Base-by-base conservation (phyloP, 2,797 vertebrate species). In the Setipinna tenuifilis region DNA sequence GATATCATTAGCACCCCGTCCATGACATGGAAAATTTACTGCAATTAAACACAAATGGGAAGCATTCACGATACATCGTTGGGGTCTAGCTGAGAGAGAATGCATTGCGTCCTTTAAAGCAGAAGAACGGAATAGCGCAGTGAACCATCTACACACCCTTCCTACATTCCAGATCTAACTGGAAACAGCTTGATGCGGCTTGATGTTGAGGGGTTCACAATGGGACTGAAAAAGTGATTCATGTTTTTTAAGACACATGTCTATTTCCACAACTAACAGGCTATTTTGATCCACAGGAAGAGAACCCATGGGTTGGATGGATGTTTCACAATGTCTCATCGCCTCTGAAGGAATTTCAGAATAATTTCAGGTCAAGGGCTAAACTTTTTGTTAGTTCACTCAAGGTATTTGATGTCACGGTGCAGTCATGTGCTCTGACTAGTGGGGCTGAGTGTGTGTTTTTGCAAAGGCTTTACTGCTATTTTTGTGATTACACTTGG, bases 161-260 rank as follows among this genome's bases (percentile, higher is more conserved):
- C 19, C 19, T 41, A 78, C 71, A 78, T 78, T 78, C 71, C 71
- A 41, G 17, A 78, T 78, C 31, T 78, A 78, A 78, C 71, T 78
- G 31, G 35, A 78, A 78, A 44, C 71, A 78, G 35, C 71, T 78
- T 41, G 71, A 44, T 78, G 35, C 71, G 31, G 71, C 35, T 78
- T 78, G 71, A 78, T 78, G 71, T 17, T 78, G 35, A 78, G 31
- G 31, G 31, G 35, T 41, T 41, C 71, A 78, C 71, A 44, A 78
- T 78, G 71, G 35, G 35, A 7, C 31, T 21, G 31, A 78, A 17
- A 44, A 78, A 41, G 41, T 78, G 71, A 78, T 78, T 78, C 71
- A 78, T 78, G 35, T 35, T 35, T 35, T 78, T 35, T 54, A 14
- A 9, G 41, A 44, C 31, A 7, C 28, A 35, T 75, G 65, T 25